A percentile compares a stretch with the other conserved stretches of the same genome.
Conservation (phyloP, 2,113 vertebrate species). For the Merops nubicus region DNA sequence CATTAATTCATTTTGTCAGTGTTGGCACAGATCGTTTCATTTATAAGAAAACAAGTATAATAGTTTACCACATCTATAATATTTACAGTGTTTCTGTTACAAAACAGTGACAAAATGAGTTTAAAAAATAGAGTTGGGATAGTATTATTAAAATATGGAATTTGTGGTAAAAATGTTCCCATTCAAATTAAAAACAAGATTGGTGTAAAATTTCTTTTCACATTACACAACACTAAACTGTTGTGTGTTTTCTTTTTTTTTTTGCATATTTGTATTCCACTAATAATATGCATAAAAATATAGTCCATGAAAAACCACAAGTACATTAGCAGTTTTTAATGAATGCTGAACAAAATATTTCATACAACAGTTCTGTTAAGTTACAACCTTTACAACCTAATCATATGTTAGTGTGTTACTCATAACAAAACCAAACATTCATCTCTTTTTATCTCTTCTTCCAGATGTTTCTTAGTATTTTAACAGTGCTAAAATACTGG, state of each 20-base stretch:
- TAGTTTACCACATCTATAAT: constrained; percentile 93
- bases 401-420: constrained; percentile 77
- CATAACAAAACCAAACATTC: constrained; percentile 81
- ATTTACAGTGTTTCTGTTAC: constrained; percentile 93
- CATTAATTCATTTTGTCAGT: constrained; percentile 91
- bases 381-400: constrained; percentile 79
- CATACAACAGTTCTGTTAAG: constrained; percentile 82
- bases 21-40: constrained; percentile 89
- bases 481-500: constrained; percentile 51
- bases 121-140: constrained; percentile 84
- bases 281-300: constrained; percentile 78
- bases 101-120: constrained; percentile 90
- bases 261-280: constrained; percentile 80
- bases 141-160: constrained; percentile 81
- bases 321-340: constrained; percentile 83
- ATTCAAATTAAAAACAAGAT: constrained; percentile 75
- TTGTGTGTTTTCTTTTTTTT: too few relatives aligned
- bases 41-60: constrained; percentile 91
- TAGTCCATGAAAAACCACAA: constrained; percentile 76
- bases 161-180: constrained; percentile 73
- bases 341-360: constrained; percentile 83
- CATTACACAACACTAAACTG: constrained; percentile 77
- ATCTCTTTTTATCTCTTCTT: constrained; percentile 73
- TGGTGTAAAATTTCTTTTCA: constrained; percentile 76
- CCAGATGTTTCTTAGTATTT: constrained; percentile 79